Evolutionary conservation across 2,113 vertebrate species (phyloP), one percentile per base, ranked within the genome.

Genomic region (Camelus bactrianus): DNA sequence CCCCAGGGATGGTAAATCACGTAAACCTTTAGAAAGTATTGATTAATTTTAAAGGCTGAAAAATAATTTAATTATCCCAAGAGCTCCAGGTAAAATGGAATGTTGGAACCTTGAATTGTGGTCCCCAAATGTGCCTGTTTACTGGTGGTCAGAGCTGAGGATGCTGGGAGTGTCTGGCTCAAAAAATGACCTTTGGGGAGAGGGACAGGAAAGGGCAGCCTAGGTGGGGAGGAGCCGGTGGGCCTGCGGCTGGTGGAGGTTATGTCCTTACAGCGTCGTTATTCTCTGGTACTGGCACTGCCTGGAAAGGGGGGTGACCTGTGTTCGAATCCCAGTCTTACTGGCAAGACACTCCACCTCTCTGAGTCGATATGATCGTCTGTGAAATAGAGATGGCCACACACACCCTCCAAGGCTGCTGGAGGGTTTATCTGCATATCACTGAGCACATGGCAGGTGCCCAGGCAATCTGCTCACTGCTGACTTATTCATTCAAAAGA

Each of bases 31-130:
- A 92, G 52, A 20, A 52, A 3, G 38, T 32, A 26, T 76, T 83
- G 92, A 96, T 95, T 97, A 89, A 67, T 32, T 32, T 96, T 65
- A 80, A 54, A 93, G 93, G 95, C 24, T 92, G 87, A 96, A 32
- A 12, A 76, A 94, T 85, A 94, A 95, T 92, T 94, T 76, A 93
- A 1, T 28, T 19, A 22, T 48, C 77, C 48, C 9, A 2, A 60
- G 35, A 58, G 60, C 30, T 8, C 52, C 35, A 64, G 42, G 8
- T 76, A 15, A 76, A 60, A 46, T 0, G 3, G 70, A 50, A 73
- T 16, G 28, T 58, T 0, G 0, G 80, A 52, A 8, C 46, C 67
- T 62, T 3, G 0, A n/a, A 1, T 2, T 0, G 60, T 4, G 56
- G 38, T 24, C 22, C 77, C 56, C 28, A 94, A 11, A 94, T 24